These are phyloP conservation scores for Scomber scombrus DNA, from an alignment of 2,113 vertebrate species.

Conservation along the genomic window DNA sequence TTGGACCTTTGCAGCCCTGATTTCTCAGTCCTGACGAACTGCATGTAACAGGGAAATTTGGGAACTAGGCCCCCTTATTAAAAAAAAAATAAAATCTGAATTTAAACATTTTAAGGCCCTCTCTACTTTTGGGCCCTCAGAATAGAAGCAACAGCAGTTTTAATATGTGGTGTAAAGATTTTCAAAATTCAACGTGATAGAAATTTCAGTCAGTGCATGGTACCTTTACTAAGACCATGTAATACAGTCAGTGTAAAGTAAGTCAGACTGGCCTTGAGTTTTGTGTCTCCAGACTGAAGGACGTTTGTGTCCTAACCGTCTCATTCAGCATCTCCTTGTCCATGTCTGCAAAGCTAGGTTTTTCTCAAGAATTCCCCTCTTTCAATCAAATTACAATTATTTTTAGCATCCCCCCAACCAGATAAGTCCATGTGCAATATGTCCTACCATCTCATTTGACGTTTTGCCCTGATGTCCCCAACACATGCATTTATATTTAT, in stretches of 20 bases:
- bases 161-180: not conserved
- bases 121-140: not conserved
- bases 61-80: not conserved
- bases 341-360: conserved; percentile 47
- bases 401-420: conserved; percentile 61
- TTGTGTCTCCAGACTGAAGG: conserved; percentile 62
- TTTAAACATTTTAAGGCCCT: not conserved
- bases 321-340: conserved; percentile 69
- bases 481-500: conserved; percentile 62
- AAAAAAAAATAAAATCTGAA: too few relatives aligned
- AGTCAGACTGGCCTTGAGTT: conserved; percentile 19
- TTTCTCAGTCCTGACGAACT: conserved; percentile 23
- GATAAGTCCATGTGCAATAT: conserved; percentile 64
- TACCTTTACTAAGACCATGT: not conserved
- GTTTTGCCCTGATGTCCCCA: conserved; percentile 52
- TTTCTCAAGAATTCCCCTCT: conserved; percentile 47
- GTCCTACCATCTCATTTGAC: conserved; percentile 59
- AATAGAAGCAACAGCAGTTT: not conserved
- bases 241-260: not conserved
- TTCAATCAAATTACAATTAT: conserved; percentile 75
- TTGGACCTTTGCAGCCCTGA: conserved; percentile 2
- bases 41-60: conserved; percentile 8
- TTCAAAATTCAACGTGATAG: not conserved
- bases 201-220: not conserved
- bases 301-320: conserved; percentile 35